Conservation (phyloP, 2,888 invertebrate genomes). For the Villa cingulata region DNA sequence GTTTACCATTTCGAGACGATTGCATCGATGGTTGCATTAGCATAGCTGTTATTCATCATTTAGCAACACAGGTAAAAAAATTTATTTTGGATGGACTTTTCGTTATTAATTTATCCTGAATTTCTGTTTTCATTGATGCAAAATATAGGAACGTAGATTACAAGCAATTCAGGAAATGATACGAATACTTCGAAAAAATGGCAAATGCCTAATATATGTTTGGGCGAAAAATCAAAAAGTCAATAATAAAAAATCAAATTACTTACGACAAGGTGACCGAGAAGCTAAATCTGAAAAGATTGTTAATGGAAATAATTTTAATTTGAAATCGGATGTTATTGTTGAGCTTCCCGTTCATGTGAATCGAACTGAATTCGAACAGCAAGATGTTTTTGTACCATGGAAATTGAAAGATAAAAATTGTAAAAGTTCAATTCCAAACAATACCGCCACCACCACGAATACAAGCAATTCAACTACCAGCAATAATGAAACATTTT, state of each 20-base stretch:
- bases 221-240: conserved; percentile 87
- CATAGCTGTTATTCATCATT: conserved; percentile 94
- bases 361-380: conserved; percentile 78
- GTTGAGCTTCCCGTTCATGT: conserved; percentile 58
- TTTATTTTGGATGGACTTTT: not conserved
- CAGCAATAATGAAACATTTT: conserved; percentile 40
- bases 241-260: conserved; percentile 51
- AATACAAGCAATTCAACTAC: conserved; percentile 9
- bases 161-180: conserved; percentile 63
- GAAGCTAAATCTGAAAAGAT: conserved; percentile 32
- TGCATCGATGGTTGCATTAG: conserved; percentile 74
- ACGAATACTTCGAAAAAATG: conserved; percentile 56
- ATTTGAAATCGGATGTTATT: conserved; percentile 13
- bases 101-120: too few relatives aligned
- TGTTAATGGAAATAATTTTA: conserved; percentile 19
- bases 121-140: too few relatives aligned
- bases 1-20: conserved; percentile 51
- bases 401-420: conserved; percentile 60
- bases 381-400: conserved; percentile 86
- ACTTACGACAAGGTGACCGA: conserved; percentile 47
- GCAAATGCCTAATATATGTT: conserved; percentile 77
- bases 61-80: conserved; percentile 59
- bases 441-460: not conserved
- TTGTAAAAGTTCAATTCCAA: not conserved
- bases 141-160: conserved; percentile 56